Evolutionary conservation across 2,113 vertebrate genomes (phyloP).

Genomic region (Sinocyclocheilus anshuiensis): DNA sequence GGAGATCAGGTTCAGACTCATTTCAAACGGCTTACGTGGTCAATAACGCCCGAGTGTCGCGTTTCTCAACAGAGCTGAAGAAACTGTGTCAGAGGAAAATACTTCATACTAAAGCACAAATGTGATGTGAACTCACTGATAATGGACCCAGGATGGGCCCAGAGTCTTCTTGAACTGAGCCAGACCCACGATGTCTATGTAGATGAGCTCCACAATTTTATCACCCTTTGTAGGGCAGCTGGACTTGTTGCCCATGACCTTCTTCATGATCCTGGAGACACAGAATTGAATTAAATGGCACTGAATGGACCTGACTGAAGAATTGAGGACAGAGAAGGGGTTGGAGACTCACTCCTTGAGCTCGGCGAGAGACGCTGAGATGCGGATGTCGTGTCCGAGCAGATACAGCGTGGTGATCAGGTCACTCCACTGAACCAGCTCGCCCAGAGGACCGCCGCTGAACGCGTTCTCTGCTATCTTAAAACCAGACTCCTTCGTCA

Average conservation of each 20-base stretch:
- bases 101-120: not conserved
- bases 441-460: constrained; percentile 94
- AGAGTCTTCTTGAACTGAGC: constrained; percentile 99
- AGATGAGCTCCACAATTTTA: constrained; percentile 97
- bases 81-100: not conserved
- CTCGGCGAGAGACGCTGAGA: constrained; percentile 96
- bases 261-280: constrained; percentile 91
- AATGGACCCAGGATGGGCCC: constrained; percentile 98
- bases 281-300: not conserved
- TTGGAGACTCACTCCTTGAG: constrained; percentile 91
- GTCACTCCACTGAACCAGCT: constrained; percentile 99
- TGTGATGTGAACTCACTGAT: constrained; percentile 85
- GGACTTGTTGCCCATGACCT: constrained; percentile 96
- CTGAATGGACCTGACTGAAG: not conserved
- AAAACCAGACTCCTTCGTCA: constrained; percentile 99
- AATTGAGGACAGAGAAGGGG: not conserved
- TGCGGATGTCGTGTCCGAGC: constrained; percentile 94
- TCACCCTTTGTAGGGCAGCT: constrained; percentile 96
- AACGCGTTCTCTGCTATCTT: constrained; percentile 99
- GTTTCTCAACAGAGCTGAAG: not conserved
- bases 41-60: not conserved
- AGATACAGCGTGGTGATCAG: constrained; percentile 98
- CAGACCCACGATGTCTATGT: constrained; percentile 98
- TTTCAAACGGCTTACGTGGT: not conserved
- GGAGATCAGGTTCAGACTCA: constrained; percentile 9